Evolutionary conservation across 92 coral and sea anemone genomes (phyloP).

Genomic region (Phymanthus crucifer): DNA sequence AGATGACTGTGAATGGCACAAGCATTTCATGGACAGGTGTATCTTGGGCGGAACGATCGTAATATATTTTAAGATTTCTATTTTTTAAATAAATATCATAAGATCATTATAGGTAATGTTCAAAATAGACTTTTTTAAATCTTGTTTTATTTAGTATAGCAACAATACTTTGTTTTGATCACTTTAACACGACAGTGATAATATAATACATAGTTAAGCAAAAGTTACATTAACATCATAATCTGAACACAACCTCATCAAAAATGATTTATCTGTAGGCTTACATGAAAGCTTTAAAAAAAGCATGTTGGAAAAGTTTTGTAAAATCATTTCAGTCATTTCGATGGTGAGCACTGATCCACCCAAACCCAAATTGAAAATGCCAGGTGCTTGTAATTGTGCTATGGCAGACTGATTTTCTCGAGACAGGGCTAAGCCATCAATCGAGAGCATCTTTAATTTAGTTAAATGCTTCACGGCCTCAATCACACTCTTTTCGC

Average conservation of each 20-base stretch:
- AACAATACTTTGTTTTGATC: not conserved
- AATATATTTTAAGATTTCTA: not conserved
- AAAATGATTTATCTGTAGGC: not conserved
- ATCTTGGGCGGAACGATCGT: not conserved
- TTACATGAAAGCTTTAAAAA: slow-evolving; percentile 18
- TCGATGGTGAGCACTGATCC: slow-evolving; percentile 14
- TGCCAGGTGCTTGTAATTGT: slow-evolving; percentile 4
- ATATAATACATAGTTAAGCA: not conserved
- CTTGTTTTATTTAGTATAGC: not conserved
- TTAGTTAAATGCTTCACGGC: slow-evolving; percentile 12
- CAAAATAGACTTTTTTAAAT: not conserved
- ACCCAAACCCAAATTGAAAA: slow-evolving; percentile 24
- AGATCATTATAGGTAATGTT: not conserved
- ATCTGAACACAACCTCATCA: not conserved
- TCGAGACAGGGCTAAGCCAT: slow-evolving; percentile 23
- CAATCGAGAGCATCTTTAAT: slow-evolving; percentile 18
- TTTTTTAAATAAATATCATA: too few relatives aligned
- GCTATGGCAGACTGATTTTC: slow-evolving; percentile 20
- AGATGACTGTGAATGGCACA: not conserved
- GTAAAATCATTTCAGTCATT: not conserved
- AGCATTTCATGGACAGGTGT: too few relatives aligned
- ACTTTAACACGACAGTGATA: slow-evolving; percentile 1
- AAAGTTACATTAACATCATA: slow-evolving; percentile 9
- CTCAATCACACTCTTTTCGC: not conserved
- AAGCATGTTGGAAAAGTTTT: slow-evolving; percentile 5